Base-by-base conservation (phyloP, 2,113 vertebrate species). In the Percina caprodes region DNA sequence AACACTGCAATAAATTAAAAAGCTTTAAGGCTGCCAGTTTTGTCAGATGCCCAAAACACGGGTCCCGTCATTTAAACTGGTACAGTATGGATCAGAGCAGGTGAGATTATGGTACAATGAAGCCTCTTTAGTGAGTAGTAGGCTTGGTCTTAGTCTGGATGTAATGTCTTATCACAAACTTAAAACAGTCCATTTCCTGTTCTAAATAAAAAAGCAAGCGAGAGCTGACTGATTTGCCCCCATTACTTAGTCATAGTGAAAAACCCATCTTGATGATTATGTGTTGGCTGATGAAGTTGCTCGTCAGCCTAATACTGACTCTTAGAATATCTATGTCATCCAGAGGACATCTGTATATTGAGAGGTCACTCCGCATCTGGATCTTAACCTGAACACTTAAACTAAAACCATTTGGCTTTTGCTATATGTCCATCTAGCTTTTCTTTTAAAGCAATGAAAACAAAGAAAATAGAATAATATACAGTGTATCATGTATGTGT, bases 21-120 rank as follows among this genome's bases (percentile, higher is more conserved):
- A 86, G 88, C 81, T 91, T 95, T 95, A 96, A 96, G 95, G 95
- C 94, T 89, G 92, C 92, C 92, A 87, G 93, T 92, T 80, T 89
- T 86, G 79, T 94, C 93, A 92, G 93, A 87, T 56, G 42, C 74
- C 90, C 51, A 85, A 77, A 79, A 13, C 39, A 68, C 55, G 78
- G 70, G 70, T 62, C 66, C 86, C 92, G 80, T 95, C 95, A 95
- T 96, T 87, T 65, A 85, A 92, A 92, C 93, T 74, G 89, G 92
- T 92, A 89, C 75, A 88, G 72, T 92, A 93, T 83, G 82, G 86
- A 92, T 88, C 72, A 78, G 76, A 85, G 82, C 63, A 78, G 76
- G 85, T 73, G 78, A 83, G 74, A 79, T 68, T 78, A 85, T 82
- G 77, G 59, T 71, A 76, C 26, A 51, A 80, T 75, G 84, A 80